Evolutionary conservation across 2,888 invertebrate species (phyloP), one percentile per base, ranked within the genome.

Genomic region (Pomacea canaliculata): DNA sequence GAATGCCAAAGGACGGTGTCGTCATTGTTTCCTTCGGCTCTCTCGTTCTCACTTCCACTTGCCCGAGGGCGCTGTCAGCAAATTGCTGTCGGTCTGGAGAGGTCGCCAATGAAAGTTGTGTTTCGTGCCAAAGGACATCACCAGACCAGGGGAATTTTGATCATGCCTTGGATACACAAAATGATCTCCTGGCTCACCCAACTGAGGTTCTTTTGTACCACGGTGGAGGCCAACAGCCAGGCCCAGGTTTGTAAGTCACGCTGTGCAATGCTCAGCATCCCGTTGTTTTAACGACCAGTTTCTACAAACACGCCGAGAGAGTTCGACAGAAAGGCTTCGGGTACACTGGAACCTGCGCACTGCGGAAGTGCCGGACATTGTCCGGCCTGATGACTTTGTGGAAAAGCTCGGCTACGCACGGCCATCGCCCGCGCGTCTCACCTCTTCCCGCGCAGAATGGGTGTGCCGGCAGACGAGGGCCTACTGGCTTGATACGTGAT

Each of bases 221-320:
- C 74, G 83, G 83, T 83, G 49, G 87, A 5, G n/a, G 79, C 72
- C 51, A 84, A 83, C 68, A 82, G 86, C 10, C 81, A 81, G 48
- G 83, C 79, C 77, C 86, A 87, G 72, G 83, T 80, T 59, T 87
- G n/a, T 85, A 81, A n/a, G n/a, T 70, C 81, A 85, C 73, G 85
- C 78, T 5, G 12, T n/a, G n/a, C n/a, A n/a, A n/a, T n/a, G n/a
- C n/a, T n/a, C n/a, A n/a, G n/a, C n/a, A n/a, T n/a, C n/a, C n/a
- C n/a, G n/a, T n/a, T n/a, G n/a, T n/a, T 79, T 70, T 80, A n/a
- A 66, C 2, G 87, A 87, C 56, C 83, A 84, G 67, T n/a, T 69
- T 23, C 0, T 78, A 80, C 72, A 85, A n/a, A n/a, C n/a, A 85
- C 68, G 83, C 85, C 1, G 19, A 74, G 16, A 79, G 80, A 62